phyloP scores from a whole-genome alignment of 1,140 invertebrate genomes.

The Brachionus manjavacas region DNA sequence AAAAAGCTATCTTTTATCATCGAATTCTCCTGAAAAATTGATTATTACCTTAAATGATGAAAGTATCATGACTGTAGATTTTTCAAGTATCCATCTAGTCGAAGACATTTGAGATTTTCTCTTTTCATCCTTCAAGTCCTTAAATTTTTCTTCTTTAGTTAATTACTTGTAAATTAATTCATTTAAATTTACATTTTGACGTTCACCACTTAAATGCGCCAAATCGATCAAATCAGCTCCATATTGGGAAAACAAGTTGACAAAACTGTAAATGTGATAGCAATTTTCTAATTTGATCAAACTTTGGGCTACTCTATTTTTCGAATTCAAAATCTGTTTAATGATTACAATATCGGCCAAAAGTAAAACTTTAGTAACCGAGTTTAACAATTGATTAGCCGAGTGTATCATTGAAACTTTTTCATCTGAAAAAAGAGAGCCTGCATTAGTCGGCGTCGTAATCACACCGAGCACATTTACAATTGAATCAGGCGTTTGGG shows the following conservation, averaged over 20 bases:
- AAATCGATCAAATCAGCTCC: constrained; percentile 96
- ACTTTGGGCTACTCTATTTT: constrained; percentile 76
- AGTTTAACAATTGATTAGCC: constrained; percentile 81
- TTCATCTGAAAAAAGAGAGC: constrained; percentile 14
- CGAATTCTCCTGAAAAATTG: not conserved
- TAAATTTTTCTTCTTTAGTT: constrained; percentile 29
- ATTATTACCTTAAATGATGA: constrained; percentile 80
- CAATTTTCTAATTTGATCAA: not conserved
- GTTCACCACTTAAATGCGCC: constrained; percentile 76
- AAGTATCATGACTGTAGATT: constrained; percentile 94
- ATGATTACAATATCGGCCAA: constrained; percentile 97
- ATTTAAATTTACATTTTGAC: constrained; percentile 54
- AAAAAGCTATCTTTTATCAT: not conserved
- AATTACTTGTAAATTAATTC: no score
- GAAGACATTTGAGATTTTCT: constrained; percentile 88
- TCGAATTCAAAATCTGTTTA: constrained; percentile 86
- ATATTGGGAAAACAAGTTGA: constrained; percentile 79
- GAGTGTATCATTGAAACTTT: constrained; percentile 76
- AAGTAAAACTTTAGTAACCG: constrained; percentile 90
- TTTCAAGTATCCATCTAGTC: constrained; percentile 84
- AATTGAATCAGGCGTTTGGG: not conserved
- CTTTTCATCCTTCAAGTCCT: constrained; percentile 88
- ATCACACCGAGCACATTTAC: constrained; percentile 2
- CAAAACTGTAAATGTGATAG: not conserved
- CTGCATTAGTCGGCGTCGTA: constrained; percentile 4